These are phyloP conservation scores for Triplophysa dalaica DNA, from an alignment of 2,113 vertebrate species.

Conservation along the genomic window DNA sequence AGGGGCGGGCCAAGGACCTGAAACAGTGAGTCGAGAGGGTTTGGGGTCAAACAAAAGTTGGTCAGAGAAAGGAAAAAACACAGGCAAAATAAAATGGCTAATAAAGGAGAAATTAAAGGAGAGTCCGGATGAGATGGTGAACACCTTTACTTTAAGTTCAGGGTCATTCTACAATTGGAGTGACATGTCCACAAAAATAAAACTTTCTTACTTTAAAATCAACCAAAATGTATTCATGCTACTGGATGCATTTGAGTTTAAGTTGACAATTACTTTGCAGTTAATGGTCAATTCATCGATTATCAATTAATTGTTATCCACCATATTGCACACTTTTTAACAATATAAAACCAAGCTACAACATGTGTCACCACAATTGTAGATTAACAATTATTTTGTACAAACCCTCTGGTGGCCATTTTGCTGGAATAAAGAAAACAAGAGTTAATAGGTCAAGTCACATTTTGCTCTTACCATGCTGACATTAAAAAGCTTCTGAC, in stretches of 20 bases:
- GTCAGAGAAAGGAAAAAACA: background rate
- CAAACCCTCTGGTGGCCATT: background rate
- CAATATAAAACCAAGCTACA: no score
- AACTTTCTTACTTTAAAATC: no score
- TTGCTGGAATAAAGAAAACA: background rate
- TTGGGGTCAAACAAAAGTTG: conserved; percentile 51
- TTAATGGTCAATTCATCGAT: no score
- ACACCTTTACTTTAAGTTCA: no score
- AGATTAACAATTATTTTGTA: background rate
- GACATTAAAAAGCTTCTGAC: background rate
- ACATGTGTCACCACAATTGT: background rate
- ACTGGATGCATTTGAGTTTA: no score
- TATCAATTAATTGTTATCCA: no score
- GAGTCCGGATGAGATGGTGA: background rate
- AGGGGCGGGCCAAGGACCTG: conserved; percentile 62
- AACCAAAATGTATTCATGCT: no score
- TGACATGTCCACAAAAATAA: no score
- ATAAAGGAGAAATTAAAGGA: background rate
- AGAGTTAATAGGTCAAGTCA: conserved; percentile 1
- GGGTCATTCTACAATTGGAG: no score
- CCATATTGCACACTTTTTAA: no score
- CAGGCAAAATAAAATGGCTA: background rate
- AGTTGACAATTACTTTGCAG: no score
- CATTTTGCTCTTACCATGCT: conserved; percentile 13
- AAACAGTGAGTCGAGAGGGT: conserved; percentile 66